Evolutionary conservation across 2,797 vertebrate genomes (phyloP).

Genomic region (Pelodytes ibericus): DNA sequence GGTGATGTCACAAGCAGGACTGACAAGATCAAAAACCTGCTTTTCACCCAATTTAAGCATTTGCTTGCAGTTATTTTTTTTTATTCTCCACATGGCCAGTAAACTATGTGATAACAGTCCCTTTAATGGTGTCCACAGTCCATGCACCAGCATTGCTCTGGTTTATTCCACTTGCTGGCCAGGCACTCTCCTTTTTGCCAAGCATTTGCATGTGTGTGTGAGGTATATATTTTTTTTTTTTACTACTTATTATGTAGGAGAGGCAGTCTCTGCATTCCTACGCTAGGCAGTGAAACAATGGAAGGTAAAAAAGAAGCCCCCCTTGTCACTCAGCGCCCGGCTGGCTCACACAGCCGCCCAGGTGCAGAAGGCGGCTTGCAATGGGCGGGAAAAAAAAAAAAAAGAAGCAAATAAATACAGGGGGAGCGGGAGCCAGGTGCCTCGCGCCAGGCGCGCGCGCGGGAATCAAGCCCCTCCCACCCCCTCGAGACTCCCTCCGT

Average conservation of each 20-base stretch:
- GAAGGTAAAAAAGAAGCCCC: slow-evolving; percentile 47
- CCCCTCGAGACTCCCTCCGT: slow-evolving; percentile 1
- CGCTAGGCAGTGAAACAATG: slow-evolving; percentile 14
- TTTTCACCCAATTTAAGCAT: too few relatives aligned
- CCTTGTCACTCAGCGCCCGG: background rate
- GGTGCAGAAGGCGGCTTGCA: background rate
- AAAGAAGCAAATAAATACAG: slow-evolving; percentile 1
- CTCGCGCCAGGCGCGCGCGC: background rate
- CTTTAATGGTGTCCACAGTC: too few relatives aligned
- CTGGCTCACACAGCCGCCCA: slow-evolving; percentile 6
- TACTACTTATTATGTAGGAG: background rate
- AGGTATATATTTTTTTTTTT: too few relatives aligned
- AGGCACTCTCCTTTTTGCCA: background rate
- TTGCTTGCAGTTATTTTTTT: too few relatives aligned
- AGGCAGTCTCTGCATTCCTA: slow-evolving; percentile 44
- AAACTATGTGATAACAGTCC: too few relatives aligned
- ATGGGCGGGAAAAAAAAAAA: slow-evolving; percentile 29
- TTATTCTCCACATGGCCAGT: too few relatives aligned
- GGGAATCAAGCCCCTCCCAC: slow-evolving; percentile 31
- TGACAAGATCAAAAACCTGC: too few relatives aligned
- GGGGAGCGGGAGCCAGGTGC: slow-evolving; percentile 2
- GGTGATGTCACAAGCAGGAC: too few relatives aligned
- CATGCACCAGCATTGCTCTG: background rate
- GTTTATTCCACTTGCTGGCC: background rate
- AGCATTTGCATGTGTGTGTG: too few relatives aligned